Conservation (phyloP, 2,113 vertebrate species). For the Mirounga angustirostris region DNA sequence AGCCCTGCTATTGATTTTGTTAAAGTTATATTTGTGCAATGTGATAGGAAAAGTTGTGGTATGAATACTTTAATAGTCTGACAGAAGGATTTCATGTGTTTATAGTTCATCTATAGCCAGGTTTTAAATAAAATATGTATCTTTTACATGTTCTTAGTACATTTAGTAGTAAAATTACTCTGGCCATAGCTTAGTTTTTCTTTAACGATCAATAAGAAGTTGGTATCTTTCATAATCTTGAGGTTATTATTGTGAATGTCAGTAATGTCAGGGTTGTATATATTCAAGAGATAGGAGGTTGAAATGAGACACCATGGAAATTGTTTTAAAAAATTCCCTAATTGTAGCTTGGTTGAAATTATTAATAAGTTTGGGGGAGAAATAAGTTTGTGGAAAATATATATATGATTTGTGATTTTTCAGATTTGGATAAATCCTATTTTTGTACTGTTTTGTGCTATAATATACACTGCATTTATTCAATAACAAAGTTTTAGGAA, state of each 20-base stretch:
- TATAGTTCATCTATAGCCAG: background rate
- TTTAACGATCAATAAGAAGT: background rate
- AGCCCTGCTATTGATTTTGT: background rate
- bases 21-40: background rate
- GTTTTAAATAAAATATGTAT: background rate
- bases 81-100: background rate
- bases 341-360: background rate
- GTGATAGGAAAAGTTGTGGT: background rate
- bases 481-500: background rate
- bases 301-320: background rate
- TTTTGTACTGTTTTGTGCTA: background rate
- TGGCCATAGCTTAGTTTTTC: background rate
- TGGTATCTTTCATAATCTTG: constrained; percentile 16
- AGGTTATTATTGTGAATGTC: background rate
- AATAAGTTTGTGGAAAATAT: background rate
- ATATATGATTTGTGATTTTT: background rate
- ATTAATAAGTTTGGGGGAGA: background rate
- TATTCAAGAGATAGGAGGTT: background rate
- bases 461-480: background rate
- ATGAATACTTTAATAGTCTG: background rate
- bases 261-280: background rate
- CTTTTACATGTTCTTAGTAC: background rate
- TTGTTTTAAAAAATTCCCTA: background rate
- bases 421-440: constrained; percentile 28
- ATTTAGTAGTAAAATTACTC: constrained; percentile 45